Base-by-base conservation (phyloP, 1,140 invertebrate genomes). In the Zaprionus africanus region DNA sequence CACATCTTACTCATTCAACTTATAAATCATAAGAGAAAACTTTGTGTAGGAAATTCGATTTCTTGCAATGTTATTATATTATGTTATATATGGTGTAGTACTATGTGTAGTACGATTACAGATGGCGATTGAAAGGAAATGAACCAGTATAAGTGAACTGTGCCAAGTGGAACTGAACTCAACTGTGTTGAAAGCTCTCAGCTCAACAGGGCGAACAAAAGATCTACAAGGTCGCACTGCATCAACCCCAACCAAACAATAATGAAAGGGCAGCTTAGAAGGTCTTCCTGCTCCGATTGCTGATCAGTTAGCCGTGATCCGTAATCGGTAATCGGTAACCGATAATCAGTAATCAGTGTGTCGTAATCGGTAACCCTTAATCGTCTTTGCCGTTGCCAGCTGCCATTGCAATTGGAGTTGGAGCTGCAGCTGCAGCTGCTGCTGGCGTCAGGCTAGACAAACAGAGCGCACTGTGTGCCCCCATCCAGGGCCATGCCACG, bases 341-440 rank as follows among this genome's bases (percentile, higher is more conserved):
- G 36, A 38, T 61, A 74, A 74, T 68, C 76, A 64, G 81, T 80
- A 83, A 82, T 80, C 81, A 79, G 46, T 49, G 17, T 22, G 46
- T 9, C 19, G 81, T 82, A 83, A 82, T 79, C 81, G 76, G 76
- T 79, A 71, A 57, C 46, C 71, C 71, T 71, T 82, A 76, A 82
- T 82, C 80, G 79, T n/a, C 15, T 41, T n/a, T 22, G 12, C 15
- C 22, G 38, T 41, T 49, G 9, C 46, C 46, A 11, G 19, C 19
- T 22, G 4, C 15, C 38, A 41, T 15, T 41, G 38, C 38, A n/a
- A 41, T 43, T 28, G 46, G 19, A 22, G 46, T 17, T 46, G 41
- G 28, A 15, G 6, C 28, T 31, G 34, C 17, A 0, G 19, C 1
- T 34, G 34, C 17, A 0, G 19, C 1, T 34, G 34, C 19, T 41